These are phyloP conservation scores for Caradrina clavipalpis DNA, from an alignment of 2,888 invertebrate species.

Conservation along the genomic window DNA sequence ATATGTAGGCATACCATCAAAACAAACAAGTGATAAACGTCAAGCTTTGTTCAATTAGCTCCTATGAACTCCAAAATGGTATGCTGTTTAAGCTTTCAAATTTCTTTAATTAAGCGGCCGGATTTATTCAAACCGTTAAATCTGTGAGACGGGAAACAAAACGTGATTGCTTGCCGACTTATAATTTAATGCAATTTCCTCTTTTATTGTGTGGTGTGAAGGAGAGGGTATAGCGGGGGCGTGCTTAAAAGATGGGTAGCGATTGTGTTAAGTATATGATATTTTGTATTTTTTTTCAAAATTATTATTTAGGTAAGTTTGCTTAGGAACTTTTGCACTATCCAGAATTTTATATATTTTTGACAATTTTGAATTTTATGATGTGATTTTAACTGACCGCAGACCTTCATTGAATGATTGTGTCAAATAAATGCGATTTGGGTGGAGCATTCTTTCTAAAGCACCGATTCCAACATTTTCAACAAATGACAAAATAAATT, in stretches of 20 bases:
- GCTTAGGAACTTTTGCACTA: no score
- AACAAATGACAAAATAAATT: no score
- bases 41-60: slow-evolving; percentile 53
- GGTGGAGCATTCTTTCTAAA: no score
- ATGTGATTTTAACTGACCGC: no score
- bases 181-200: slow-evolving; percentile 90
- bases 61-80: slow-evolving; percentile 71
- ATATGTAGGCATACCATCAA: background rate
- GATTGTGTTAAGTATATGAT: background rate
- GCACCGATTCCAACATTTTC: no score
- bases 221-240: slow-evolving; percentile 64
- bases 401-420: no score
- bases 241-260: background rate
- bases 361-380: no score
- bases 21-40: slow-evolving; percentile 37
- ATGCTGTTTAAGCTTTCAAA: slow-evolving; percentile 84
- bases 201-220: slow-evolving; percentile 75
- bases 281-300: no score
- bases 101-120: slow-evolving; percentile 87
- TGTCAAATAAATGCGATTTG: no score
- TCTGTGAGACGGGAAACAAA: slow-evolving; percentile 86
- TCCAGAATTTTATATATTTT: no score
- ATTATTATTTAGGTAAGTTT: no score
- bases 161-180: slow-evolving; percentile 90
- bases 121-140: slow-evolving; percentile 89